phyloP scores from a whole-genome alignment of 1,140 invertebrate genomes.

The Neotoxoptera formosana region DNA sequence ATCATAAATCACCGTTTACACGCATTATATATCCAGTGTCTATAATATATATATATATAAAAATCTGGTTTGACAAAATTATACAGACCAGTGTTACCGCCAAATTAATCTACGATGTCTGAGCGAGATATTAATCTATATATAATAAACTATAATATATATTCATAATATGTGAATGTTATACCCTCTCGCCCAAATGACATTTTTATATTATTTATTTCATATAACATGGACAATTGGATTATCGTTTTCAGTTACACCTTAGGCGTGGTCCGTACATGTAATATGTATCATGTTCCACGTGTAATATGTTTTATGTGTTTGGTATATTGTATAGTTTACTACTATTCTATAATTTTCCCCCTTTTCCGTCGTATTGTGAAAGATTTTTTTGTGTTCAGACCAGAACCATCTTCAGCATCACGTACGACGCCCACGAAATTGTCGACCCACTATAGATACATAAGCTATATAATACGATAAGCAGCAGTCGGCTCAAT shows the following conservation, averaged over 20 bases:
- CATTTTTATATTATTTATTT: slow-evolving; percentile 43
- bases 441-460: slow-evolving; percentile 38
- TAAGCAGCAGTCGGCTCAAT: neutral
- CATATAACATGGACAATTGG: neutral
- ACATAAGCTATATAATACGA: neutral
- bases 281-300: neutral
- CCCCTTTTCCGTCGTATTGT: neutral
- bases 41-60: neutral
- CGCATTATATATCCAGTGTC: neutral
- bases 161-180: neutral
- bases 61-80: slow-evolving; percentile 38
- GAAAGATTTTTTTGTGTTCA: neutral
- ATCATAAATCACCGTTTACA: neutral
- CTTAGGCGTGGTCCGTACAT: neutral
- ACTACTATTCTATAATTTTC: slow-evolving; percentile 20
- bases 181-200: neutral
- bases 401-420: slow-evolving; percentile 23
- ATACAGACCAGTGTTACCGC: neutral
- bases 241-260: slow-evolving; percentile 41
- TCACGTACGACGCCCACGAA: slow-evolving; percentile 1
- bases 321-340: neutral
- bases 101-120: slow-evolving; percentile 18
- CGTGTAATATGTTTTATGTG: neutral
- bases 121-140: slow-evolving; percentile 16
- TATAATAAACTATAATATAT: slow-evolving; percentile 20